Evolutionary conservation across 2,113 vertebrate species (phyloP).

Genomic region (Smithornis capensis): DNA sequence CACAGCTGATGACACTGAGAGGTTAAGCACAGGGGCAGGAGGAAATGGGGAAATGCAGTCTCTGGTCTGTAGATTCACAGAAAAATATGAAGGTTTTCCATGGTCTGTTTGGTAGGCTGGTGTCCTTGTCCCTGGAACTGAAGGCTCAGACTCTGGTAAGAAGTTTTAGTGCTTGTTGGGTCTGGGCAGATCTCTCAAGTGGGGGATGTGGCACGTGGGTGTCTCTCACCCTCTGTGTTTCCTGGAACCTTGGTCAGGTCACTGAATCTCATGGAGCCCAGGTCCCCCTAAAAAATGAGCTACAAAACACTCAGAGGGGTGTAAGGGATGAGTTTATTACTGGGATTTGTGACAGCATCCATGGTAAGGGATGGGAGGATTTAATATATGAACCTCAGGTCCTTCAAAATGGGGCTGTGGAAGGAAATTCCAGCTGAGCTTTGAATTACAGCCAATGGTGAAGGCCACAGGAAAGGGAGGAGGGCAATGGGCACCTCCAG

Average conservation of each 20-base stretch:
- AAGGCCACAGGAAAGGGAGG: neutral
- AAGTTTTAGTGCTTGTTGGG: neutral
- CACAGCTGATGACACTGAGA: fast-evolving
- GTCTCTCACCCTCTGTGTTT: fast-evolving
- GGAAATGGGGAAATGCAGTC: neutral
- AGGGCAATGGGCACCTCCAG: neutral
- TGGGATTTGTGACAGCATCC: neutral
- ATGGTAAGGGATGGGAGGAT: neutral
- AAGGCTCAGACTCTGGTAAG: neutral
- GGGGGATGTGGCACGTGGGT: fast-evolving
- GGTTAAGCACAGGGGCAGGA: neutral
- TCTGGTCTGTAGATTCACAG: neutral
- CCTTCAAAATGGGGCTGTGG: neutral
- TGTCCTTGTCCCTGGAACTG: neutral
- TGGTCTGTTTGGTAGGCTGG: neutral
- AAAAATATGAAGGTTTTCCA: neutral
- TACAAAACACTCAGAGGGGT: too few relatives aligned
- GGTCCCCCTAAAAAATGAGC: neutral
- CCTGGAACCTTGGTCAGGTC: neutral
- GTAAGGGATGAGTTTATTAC: neutral
- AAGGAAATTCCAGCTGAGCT: neutral
- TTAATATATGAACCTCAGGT: neutral
- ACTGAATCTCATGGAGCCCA: neutral
- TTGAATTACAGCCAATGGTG: fast-evolving
- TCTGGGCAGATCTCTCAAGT: neutral